Base-by-base conservation (phyloP, 2,113 vertebrate genomes). In the Regulus satrapa region DNA sequence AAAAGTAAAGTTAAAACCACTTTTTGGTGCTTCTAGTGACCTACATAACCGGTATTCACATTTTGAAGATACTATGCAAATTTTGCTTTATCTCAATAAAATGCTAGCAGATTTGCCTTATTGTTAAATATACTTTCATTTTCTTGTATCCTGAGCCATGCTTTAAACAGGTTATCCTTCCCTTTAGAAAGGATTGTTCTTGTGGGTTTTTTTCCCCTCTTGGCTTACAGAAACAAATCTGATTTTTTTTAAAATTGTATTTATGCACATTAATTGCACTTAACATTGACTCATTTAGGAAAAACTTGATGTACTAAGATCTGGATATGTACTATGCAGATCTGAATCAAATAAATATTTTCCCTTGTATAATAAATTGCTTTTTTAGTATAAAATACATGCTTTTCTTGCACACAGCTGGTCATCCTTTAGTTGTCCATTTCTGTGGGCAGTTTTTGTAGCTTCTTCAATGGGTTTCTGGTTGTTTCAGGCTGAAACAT, bases 331-430 rank as follows among this genome's bases (percentile, higher is more conserved):
- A n/a, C n/a, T n/a, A n/a, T 84, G 59, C 38, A 81, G 73, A 64
- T 73, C 76, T 59, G 72, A 80, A 91, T 74, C 56, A 92, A 95
- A 91, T 66, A 89, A 96, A 84, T 94, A 84, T 59, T 91, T 91
- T 86, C 38, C 64, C 48, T 82, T 84, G 64, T 52, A 80, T 34
- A 84, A 41, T 82, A 56, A 74, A 56, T 78, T 81, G 4, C 5
- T 45, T 66, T 73, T 79, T 73, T 78, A 80, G 25, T 48, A 64
- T 34, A 79, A 95, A 95, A 83, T 76, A 58, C 52, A 13, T 15
- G 25, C 3, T 45, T 85, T 91, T 88, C 89, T 83, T 94, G 55
- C 45, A 69, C 36, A 23, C 71, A 95, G 71, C 71, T 93, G 77
- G 25, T 24, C 25, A 5, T 56, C 43, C 15, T 88, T 66, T 81